phyloP scores from a whole-genome alignment of 2,113 vertebrate species.

The Peromyscus leucopus region DNA sequence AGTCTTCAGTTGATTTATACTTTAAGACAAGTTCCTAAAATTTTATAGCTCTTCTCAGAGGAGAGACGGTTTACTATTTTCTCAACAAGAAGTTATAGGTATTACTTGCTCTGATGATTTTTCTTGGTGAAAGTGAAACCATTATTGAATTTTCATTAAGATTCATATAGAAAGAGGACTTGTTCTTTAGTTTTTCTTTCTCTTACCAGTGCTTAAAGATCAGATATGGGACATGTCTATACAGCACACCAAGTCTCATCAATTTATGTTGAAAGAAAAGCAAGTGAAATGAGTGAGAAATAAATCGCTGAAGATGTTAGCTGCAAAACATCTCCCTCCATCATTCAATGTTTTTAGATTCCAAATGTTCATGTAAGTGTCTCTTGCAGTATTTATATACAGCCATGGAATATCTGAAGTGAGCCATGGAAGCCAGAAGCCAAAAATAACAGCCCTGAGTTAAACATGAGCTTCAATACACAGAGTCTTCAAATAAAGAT shows the following conservation, averaged over 20 bases:
- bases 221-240: not conserved
- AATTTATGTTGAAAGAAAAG: constrained; percentile 62
- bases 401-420: constrained; percentile 15
- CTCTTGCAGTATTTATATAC: not conserved
- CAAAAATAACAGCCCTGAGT: not conserved
- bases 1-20: constrained; percentile 43
- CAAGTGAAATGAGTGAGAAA: constrained; percentile 53
- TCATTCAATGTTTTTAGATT: constrained; percentile 47
- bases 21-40: constrained; percentile 62
- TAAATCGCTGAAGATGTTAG: constrained; percentile 58
- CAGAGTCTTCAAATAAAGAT: not conserved
- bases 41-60: constrained; percentile 47
- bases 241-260: constrained; percentile 50
- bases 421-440: not conserved
- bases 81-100: constrained; percentile 37
- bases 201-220: not conserved
- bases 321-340: not conserved
- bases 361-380: not conserved
- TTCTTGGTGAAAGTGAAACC: constrained; percentile 46
- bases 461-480: not conserved
- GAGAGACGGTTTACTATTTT: constrained; percentile 60
- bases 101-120: constrained; percentile 54
- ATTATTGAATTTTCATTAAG: constrained; percentile 70
- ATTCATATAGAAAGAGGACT: constrained; percentile 40
- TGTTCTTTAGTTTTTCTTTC: constrained; percentile 7